phyloP scores from a whole-genome alignment of 2,888 invertebrate species.

The Macrosiphum euphorbiae region DNA sequence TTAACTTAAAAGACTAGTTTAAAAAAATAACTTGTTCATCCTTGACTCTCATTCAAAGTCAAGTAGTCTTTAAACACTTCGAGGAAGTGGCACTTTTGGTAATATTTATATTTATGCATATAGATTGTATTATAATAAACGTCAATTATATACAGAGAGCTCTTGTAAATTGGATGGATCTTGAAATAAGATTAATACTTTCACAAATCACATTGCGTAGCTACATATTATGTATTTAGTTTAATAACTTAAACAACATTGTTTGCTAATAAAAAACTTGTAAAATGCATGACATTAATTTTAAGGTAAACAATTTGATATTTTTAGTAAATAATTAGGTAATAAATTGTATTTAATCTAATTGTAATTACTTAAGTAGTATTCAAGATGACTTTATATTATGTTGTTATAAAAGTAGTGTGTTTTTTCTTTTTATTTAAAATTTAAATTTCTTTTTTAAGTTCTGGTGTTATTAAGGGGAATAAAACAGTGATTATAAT shows the following conservation, averaged over 20 bases:
- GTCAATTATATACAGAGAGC: constrained; percentile 16
- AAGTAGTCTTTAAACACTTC: background rate
- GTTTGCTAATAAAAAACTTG: background rate
- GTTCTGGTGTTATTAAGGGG: background rate
- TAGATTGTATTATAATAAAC: background rate
- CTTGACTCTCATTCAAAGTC: background rate
- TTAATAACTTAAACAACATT: background rate
- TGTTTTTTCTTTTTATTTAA: background rate
- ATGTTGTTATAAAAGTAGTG: background rate
- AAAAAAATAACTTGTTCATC: background rate
- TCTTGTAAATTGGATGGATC: constrained; percentile 17
- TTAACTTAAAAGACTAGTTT: background rate
- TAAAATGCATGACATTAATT: background rate
- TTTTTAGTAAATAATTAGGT: background rate
- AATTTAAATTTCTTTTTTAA: background rate
- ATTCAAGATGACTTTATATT: background rate
- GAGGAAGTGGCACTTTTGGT: background rate
- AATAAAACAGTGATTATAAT: background rate
- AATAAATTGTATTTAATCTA: background rate
- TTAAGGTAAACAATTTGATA: background rate
- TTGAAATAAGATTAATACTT: background rate
- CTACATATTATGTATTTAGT: background rate
- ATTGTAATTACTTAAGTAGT: background rate
- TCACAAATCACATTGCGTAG: background rate
- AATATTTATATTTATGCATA: background rate